phyloP scores from a whole-genome alignment of 2,797 vertebrate species.

The Linurgus olivaceus region DNA sequence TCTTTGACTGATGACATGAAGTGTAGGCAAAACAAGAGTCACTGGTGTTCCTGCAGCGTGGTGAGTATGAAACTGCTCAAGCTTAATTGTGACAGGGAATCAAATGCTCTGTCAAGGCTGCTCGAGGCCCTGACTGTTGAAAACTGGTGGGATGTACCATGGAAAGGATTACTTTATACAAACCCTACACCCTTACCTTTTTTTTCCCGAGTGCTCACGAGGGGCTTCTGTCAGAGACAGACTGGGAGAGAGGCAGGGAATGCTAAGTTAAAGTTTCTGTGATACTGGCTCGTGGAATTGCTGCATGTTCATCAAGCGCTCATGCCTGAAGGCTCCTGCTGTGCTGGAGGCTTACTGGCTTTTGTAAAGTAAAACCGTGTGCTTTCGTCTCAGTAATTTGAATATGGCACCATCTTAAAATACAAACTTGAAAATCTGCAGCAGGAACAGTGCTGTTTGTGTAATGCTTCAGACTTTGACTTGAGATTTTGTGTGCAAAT shows the following conservation, averaged over 20 bases:
- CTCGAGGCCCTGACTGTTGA: not conserved
- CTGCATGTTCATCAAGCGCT: not conserved
- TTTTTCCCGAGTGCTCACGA: not conserved
- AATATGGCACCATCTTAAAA: not conserved
- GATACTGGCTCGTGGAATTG: not conserved
- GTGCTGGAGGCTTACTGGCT: not conserved
- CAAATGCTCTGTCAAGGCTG: not conserved
- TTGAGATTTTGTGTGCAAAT: not conserved
- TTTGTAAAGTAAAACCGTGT: not conserved
- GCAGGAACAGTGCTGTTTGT: not conserved
- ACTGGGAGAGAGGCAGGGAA: not conserved
- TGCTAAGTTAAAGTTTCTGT: not conserved
- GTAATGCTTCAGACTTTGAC: not conserved
- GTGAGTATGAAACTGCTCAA: not conserved
- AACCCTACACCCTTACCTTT: rapidly evolving
- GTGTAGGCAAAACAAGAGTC: not conserved
- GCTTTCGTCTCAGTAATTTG: not conserved
- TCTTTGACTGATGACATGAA: not conserved
- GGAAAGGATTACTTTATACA: not conserved
- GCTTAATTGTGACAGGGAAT: not conserved
- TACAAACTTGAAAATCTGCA: not conserved
- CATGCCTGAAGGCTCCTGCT: not conserved
- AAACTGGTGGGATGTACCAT: not conserved
- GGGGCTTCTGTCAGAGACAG: not conserved
- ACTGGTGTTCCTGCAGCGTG: not conserved